Base-by-base conservation (phyloP, 2,797 vertebrate species). In the Mus caroli region DNA sequence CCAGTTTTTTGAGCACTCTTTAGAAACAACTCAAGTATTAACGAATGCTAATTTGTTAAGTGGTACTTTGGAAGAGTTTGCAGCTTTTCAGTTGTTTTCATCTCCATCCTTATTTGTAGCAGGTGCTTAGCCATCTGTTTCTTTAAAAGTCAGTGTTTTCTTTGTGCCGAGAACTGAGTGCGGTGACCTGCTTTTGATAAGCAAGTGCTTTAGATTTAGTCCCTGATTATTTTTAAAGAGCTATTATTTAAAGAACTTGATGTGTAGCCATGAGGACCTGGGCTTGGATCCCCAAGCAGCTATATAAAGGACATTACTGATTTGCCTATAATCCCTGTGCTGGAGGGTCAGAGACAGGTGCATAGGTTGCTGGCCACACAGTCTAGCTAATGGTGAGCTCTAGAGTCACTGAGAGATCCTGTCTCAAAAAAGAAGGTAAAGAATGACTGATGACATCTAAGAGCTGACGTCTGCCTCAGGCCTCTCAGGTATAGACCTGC, bases 151-250 rank as follows among this genome's bases (percentile, higher is more conserved):
- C 22, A 43, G 13, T 76, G 13, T 90, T 78, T 82, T 82, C 22
- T 87, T 12, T 40, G 12, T 83, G 58, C 20, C 28, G 83, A 87
- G 80, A 86, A 90, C 76, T 90, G 34, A 82, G 46, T 34, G 43
- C 12, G 31, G 75, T 88, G 71, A 46, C 52, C 20, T 92, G 22
- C 8, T 62, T 96, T 96, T 94, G 71, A 43, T 80, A 71, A 94
- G n/a, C 91, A 12, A 83, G 14, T 93, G 22, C 80, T 82, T 75
- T 92, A 95, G 67, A 76, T 88, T 31, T 90, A 54, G 43, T 69
- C 24, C 46, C 37, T 92, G 46, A 37, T 80, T 75, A 34, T 64
- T 46, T 58, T 43, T 43, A 20, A 64, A 58, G 69, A 58, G 86
- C 40, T 26, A 75, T 58, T 40, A 73, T 17, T 54, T 69, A 86